Percentiles rank a stretch among this genome's conserved stretches.
These are phyloP conservation scores for Anthopleura sola DNA, from an alignment of 64 coral and sea anemone genomes.

Conservation along the genomic window DNA sequence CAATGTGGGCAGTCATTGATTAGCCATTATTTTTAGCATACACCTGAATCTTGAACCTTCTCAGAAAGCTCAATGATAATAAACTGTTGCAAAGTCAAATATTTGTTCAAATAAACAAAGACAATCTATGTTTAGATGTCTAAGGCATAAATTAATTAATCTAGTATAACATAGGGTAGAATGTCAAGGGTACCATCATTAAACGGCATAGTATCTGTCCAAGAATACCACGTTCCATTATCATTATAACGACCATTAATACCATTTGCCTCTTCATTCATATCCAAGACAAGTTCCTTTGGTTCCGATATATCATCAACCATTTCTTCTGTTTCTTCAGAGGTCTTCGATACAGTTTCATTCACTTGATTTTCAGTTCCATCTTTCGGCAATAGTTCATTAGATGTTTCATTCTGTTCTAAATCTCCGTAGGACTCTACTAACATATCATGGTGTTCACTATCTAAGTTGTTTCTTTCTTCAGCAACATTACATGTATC, in stretches of 20 bases:
- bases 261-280: conserved; percentile 78
- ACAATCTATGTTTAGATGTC: background rate
- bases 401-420: background rate
- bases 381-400: background rate
- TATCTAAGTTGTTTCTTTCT: background rate
- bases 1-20: too few species aligned
- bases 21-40: too few species aligned
- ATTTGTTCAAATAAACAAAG: background rate
- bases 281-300: conserved; percentile 63
- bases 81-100: background rate
- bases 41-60: background rate
- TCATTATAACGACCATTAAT: conserved; percentile 83
- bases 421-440: background rate
- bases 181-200: conserved; percentile 71
- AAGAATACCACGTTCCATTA: conserved; percentile 84
- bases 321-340: conserved; percentile 27
- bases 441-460: background rate
- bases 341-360: background rate
- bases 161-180: conserved; percentile 93
- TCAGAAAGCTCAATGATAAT: background rate
- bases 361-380: background rate
- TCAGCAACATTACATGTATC: background rate
- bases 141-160: conserved; percentile 48
- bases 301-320: conserved; percentile 33
- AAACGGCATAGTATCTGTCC: conserved; percentile 81